Percentiles rank a stretch among this genome's conserved stretches.
Evolutionary conservation across 2,888 invertebrate genomes (phyloP).

Genomic region (Pharmacophagus antenor): DNA sequence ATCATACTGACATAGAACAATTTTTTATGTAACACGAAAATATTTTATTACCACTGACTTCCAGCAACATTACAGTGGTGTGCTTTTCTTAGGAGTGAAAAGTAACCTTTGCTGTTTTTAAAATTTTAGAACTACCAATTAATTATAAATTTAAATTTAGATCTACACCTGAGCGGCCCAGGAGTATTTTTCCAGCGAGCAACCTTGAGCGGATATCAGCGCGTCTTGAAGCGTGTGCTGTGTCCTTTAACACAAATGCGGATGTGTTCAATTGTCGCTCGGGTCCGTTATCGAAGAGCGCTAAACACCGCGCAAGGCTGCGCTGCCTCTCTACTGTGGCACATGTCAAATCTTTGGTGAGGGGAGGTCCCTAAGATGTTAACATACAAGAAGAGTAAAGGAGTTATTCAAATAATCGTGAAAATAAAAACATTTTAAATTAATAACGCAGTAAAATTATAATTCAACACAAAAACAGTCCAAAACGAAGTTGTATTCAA

Average conservation of each 20-base stretch:
- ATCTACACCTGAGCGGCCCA: conserved; percentile 19
- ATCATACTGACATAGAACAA: no score
- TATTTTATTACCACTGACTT: no score
- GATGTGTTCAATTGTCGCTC: conserved; percentile 74
- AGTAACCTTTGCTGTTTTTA: no score
- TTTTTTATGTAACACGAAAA: no score
- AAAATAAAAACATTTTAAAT: no score
- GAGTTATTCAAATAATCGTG: no score
- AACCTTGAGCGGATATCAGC: conserved; percentile 72
- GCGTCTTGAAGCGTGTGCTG: conserved; percentile 72
- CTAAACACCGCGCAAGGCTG: conserved; percentile 74
- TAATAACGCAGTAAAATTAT: no score
- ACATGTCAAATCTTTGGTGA: conserved; percentile 28
- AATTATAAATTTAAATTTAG: conserved; percentile 19
- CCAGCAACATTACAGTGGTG: no score
- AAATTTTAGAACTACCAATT: no score
- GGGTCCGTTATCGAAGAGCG: conserved; percentile 73
- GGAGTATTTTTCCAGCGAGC: conserved; percentile 37
- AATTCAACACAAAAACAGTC: no score
- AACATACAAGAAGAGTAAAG: neutral
- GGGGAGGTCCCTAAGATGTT: neutral
- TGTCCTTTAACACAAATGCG: conserved; percentile 78
- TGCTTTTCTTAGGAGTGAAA: no score
- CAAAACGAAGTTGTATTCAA: no score
- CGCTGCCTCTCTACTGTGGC: conserved; percentile 38